These are phyloP conservation scores for Okapia johnstoni DNA, from an alignment of 2,113 vertebrate genomes.

Conservation along the genomic window DNA sequence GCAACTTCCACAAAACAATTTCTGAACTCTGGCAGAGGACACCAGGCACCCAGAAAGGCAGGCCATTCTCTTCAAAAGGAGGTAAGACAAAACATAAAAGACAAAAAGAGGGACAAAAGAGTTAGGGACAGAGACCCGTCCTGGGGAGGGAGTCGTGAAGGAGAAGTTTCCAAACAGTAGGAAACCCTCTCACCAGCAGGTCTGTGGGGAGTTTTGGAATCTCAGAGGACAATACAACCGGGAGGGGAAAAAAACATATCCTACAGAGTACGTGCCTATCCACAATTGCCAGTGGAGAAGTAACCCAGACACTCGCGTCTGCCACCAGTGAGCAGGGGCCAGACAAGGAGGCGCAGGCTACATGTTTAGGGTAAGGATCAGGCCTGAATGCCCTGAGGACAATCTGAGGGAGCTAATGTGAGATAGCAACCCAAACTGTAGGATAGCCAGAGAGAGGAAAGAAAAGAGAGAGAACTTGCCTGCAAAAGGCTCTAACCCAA, in stretches of 20 bases:
- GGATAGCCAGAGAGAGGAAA: neutral
- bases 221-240: neutral
- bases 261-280: neutral
- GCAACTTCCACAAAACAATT: neutral
- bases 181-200: neutral
- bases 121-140: neutral
- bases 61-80: neutral
- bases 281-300: neutral
- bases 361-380: too few species aligned
- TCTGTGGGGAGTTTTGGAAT: neutral
- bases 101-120: neutral
- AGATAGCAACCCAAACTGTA: neutral
- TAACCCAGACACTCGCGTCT: fast-evolving
- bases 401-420: neutral
- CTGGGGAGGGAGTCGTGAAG: neutral
- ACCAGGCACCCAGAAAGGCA: neutral
- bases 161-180: neutral
- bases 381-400: neutral
- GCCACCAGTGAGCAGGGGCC: neutral
- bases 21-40: neutral
- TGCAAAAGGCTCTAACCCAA: neutral
- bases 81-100: neutral
- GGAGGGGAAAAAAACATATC: fast-evolving
- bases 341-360: neutral
- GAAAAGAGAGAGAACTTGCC: neutral